Base-by-base conservation (phyloP, 2,113 vertebrate species). In the Kobus ellipsiprymnus region DNA sequence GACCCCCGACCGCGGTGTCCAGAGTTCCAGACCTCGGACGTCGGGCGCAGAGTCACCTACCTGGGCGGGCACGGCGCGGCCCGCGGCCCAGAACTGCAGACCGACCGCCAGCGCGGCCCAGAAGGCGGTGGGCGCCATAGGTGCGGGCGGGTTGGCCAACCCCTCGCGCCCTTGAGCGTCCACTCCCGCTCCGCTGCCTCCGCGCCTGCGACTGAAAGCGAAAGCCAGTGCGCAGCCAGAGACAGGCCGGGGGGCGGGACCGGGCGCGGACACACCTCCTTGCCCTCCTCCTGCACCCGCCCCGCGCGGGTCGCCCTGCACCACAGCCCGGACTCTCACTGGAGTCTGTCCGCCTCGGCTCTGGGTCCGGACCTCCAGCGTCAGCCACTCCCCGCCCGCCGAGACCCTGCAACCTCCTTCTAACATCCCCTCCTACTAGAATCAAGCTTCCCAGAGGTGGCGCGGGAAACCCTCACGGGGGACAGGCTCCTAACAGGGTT, bases 1-100 rank as follows among this genome's bases (percentile, higher is more conserved):
- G 19, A 27, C 46, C 60, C 62, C 16, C 9, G 13, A 62, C 48
- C 21, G 48, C 27, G 3, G 44, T 21, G 14, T 23, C 48, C 74
- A 17, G 29, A 80, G 50, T 2, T 52, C 55, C 59, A 6, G 71
- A 44, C 23, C 71, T 77, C 71, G 7, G 71, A 77, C 50, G 36
- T n/a, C 1, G 16, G 9, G 21, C 19, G 90, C 97, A 64, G 74
- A 91, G 93, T 67, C 96, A 98, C 96, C 90, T 84, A 98, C 98
- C 97, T 97, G 71, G 78, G 83, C 12, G 17, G 95, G 97, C 92
- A 95, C 78, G 1, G 82, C 59, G 90, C 21, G 80, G 46, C 92
- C 97, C 52, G 92, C 7, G 36, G 83, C 89, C 91, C 97, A 98
- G 55, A 98, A 93, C 91, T 95, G 97, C 84, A 98, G 91, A 81